Evolutionary conservation across 2,113 vertebrate genomes (phyloP).

Genomic region (Cyanoderma ruficeps): DNA sequence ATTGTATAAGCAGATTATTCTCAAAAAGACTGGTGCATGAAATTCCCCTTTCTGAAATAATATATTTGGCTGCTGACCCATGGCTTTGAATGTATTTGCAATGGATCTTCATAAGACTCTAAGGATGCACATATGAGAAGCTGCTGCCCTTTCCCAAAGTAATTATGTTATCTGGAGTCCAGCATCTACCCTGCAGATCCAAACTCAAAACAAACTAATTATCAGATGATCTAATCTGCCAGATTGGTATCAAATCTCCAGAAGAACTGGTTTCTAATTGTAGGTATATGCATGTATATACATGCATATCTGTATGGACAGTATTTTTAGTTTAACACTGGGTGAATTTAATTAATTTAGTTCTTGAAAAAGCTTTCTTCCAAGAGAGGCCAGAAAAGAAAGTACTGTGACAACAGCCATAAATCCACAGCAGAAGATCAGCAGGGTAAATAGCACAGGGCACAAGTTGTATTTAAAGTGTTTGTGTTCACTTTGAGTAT

Average conservation of each 20-base stretch:
- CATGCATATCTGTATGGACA: not conserved
- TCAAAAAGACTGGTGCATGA: not conserved
- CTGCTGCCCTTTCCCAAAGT: not conserved
- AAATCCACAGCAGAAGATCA: slow-evolving; percentile 28
- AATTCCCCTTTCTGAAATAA: not conserved
- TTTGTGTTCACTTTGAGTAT: not conserved
- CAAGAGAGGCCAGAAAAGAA: not conserved
- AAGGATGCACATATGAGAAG: not conserved
- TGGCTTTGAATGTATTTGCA: not conserved
- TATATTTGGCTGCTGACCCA: not conserved
- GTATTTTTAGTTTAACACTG: not conserved
- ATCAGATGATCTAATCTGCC: not conserved
- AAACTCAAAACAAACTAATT: slow-evolving; percentile 3
- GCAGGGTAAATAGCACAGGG: not conserved
- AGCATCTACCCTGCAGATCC: not conserved
- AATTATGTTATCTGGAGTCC: not conserved
- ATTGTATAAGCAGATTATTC: not conserved
- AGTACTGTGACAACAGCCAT: slow-evolving; percentile 33
- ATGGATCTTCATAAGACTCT: not conserved
- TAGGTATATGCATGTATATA: not conserved
- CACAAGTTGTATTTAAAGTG: not conserved
- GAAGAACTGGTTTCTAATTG: not conserved
- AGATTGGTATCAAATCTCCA: not conserved
- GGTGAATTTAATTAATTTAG: slow-evolving; percentile 12
- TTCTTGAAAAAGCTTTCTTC: slow-evolving; percentile 9